Base-by-base conservation (phyloP, 2,113 vertebrate species). In the Pangasianodon gigas region DNA sequence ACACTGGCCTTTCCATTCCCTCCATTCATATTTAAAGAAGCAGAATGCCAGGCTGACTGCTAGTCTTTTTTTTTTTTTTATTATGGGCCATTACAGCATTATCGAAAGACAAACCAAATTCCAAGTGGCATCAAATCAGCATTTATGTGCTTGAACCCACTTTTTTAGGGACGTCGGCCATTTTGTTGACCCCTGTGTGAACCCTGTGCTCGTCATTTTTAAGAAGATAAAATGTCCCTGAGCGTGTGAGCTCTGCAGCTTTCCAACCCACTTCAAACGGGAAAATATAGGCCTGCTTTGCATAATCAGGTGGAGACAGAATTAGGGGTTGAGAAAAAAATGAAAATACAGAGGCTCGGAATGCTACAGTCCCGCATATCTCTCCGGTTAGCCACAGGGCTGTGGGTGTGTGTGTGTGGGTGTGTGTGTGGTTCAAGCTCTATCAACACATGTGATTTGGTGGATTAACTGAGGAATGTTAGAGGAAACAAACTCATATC, bases 231-330 rank as follows among this genome's bases (percentile, higher is more conserved):
- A 95, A 94, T 95, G 92, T 94, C 94, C 94, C 92, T 93, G 94
- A 90, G 89, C 88, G 69, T 69, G 52, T 81, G 91, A 87, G 91
- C 91, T 89, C 51, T 89, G 90, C 87, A 92, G 94, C 94, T 93
- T 95, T 95, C 92, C 77, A 94, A 93, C 92, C 92, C 93, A 96
- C 95, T 96, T 96, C 95, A 96, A 96, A 96, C 37, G 94, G 91
- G 87, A 92, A 93, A 95, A 96, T 96, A 93, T 96, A 95, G 96
- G 95, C 93, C 95, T 96, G 94, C 95, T 96, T 96, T 96, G 94
- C 96, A 96, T 96, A 96, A 96, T 96, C 96, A 95, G 94, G 95
- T 95, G 93, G 94, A 93, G 94, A 95, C 93, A 94, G 94, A 94
- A 94, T 95, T 96, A 95, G 94, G 95, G 93, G 93, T 81, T 89